Conservation (phyloP, 1,140 invertebrate genomes). For the Leguminivora glycinivorella region DNA sequence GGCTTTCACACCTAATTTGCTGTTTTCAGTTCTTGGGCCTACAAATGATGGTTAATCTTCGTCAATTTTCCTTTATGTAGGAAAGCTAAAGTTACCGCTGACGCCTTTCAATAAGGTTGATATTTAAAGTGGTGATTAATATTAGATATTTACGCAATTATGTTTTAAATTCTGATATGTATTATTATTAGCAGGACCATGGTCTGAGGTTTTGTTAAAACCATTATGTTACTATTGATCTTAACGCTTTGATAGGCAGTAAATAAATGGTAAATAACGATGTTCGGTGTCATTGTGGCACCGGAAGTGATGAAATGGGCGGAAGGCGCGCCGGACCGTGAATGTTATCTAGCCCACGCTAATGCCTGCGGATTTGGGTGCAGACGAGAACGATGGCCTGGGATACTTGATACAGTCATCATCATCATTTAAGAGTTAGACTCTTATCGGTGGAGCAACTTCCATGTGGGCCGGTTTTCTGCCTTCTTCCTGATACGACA, state of each 20-base stretch:
- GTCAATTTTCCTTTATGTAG: too few relatives aligned
- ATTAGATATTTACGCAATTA: background rate
- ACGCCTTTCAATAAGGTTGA: too few relatives aligned
- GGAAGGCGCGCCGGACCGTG: slow-evolving; percentile 21
- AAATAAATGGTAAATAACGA: slow-evolving; percentile 27
- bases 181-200: background rate
- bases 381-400: slow-evolving; percentile 6
- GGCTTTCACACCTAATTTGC: too few relatives aligned
- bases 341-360: slow-evolving; percentile 21
- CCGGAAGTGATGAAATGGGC: slow-evolving; percentile 22
- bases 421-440: too few relatives aligned
- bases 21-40: too few relatives aligned
- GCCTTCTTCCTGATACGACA: too few relatives aligned
- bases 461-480: too few relatives aligned
- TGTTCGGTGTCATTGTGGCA: slow-evolving; percentile 19
- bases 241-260: slow-evolving; percentile 27
- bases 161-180: background rate
- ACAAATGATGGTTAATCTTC: too few relatives aligned
- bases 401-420: background rate
- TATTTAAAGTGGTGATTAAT: too few relatives aligned
- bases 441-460: too few relatives aligned
- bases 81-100: too few relatives aligned
- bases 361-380: slow-evolving; percentile 10
- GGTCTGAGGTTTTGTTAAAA: background rate
- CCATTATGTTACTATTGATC: slow-evolving; percentile 11